Evolutionary conservation across 2,888 invertebrate genomes (phyloP).

Genomic region (Ashinkailepas kermadecensis): DNA sequence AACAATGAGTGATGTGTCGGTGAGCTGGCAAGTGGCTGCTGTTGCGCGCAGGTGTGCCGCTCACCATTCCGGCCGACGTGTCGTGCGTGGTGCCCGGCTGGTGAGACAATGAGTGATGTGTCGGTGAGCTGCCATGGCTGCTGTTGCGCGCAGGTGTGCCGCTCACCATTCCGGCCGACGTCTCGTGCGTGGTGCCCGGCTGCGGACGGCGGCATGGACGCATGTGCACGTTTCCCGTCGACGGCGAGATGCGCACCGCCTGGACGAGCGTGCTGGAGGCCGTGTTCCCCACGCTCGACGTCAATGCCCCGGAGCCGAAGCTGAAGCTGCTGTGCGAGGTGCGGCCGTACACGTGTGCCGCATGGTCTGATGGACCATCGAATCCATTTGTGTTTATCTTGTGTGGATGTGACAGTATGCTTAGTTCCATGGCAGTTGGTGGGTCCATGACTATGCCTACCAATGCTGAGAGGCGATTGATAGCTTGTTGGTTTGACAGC

Average conservation of each 20-base stretch:
- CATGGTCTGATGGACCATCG: no score
- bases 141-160: neutral
- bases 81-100: constrained; percentile 6
- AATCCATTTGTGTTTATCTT: no score
- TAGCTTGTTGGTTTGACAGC: no score
- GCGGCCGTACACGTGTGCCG: neutral
- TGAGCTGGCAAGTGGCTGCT: no score
- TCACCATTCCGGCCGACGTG: constrained; percentile 2
- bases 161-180: neutral
- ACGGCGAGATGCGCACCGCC: constrained; percentile 8
- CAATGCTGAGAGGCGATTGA: no score
- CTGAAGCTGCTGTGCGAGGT: constrained; percentile 16
- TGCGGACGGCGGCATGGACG: constrained; percentile 13
- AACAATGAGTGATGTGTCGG: no score
- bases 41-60: neutral
- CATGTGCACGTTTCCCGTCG: constrained; percentile 14
- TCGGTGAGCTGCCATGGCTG: no score
- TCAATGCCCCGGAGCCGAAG: constrained; percentile 12
- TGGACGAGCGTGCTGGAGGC: constrained; percentile 18
- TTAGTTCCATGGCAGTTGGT: no score
- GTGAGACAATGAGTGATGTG: no score
- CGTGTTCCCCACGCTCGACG: neutral
- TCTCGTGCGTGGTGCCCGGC: constrained; percentile 1
- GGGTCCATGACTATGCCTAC: no score
- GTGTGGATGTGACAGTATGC: no score